Base-by-base conservation (phyloP, 1,140 invertebrate genomes). In the Hormaphis cornu region DNA sequence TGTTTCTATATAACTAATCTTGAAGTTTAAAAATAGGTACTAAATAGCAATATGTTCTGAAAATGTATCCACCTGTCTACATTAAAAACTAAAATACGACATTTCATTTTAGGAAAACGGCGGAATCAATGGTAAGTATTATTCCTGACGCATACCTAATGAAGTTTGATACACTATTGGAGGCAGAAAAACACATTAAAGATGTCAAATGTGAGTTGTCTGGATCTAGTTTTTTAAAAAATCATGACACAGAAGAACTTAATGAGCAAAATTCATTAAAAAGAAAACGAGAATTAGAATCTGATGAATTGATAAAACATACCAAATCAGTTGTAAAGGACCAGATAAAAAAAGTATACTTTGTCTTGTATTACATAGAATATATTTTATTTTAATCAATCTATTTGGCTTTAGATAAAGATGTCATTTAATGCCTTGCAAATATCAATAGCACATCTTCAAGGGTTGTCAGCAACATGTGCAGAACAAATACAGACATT, bases 231-330 rank as follows among this genome's bases (percentile, higher is more conserved):
- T n/a, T n/a, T n/a, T n/a, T n/a, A n/a, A n/a, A n/a, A n/a, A n/a
- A n/a, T n/a, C n/a, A n/a, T n/a, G n/a, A n/a, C n/a, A n/a, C n/a
- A n/a, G n/a, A n/a, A n/a, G n/a, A n/a, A n/a, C n/a, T n/a, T n/a
- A n/a, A n/a, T n/a, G n/a, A n/a, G n/a, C n/a, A n/a, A n/a, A n/a
- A n/a, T n/a, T n/a, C n/a, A n/a, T n/a, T 33, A 9, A 63, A 63
- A 46, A 63, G 59, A 33, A 63, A 63, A 33, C n/a, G 10, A n/a
- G 40, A 63, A 3, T n/a, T n/a, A n/a, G n/a, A 56, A 4, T 37
- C 20, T 10, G 42, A 46, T n/a, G 42, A n/a, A 46, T 46, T 46
- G 18, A 10, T 8, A 16, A 46, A 22, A n/a, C 1, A 24, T 0
- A 33, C 16, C 30, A 14, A 7, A 37, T 22, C 20, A 26, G 3